Conservation (phyloP, 2,113 vertebrate species). For the Mellivora capensis region DNA sequence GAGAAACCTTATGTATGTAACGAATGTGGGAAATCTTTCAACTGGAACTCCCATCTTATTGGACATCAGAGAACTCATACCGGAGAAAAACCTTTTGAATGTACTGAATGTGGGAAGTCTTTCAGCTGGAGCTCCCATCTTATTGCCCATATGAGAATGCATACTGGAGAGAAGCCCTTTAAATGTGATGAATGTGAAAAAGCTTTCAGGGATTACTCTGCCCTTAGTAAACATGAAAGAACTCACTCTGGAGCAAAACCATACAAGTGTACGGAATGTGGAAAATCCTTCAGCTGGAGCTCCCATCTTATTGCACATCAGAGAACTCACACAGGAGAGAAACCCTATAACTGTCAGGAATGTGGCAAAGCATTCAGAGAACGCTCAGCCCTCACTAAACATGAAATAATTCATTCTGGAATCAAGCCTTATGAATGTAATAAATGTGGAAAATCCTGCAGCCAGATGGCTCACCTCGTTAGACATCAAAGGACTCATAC, state of each 20-base stretch:
- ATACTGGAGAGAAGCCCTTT: constrained; percentile 78
- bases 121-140: constrained; percentile 77
- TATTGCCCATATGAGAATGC: constrained; percentile 75
- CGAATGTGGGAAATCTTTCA: constrained; percentile 76
- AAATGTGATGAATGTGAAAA: constrained; percentile 76
- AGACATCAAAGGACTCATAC: constrained; percentile 78
- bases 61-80: constrained; percentile 77
- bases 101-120: constrained; percentile 74
- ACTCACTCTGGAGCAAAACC: constrained; percentile 77
- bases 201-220: constrained; percentile 73
- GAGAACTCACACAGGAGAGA: constrained; percentile 75
- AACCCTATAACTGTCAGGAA: constrained; percentile 74
- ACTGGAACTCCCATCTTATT: constrained; percentile 74
- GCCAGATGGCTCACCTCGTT: constrained; percentile 75
- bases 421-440: constrained; percentile 77
- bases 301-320: constrained; percentile 76
- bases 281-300: constrained; percentile 76
- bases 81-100: constrained; percentile 76
- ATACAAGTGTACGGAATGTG: constrained; percentile 75
- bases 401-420: constrained; percentile 78
- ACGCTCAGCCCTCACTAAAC: constrained; percentile 75
- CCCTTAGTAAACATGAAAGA: constrained; percentile 75
- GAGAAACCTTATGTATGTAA: constrained; percentile 74
- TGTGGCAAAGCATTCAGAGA: constrained; percentile 78
- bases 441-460: constrained; percentile 77